Percentiles rank a stretch among this genome's conserved stretches.
These are phyloP conservation scores for Epinotia bilunana DNA, from an alignment of 2,888 invertebrate species.

Conservation along the genomic window DNA sequence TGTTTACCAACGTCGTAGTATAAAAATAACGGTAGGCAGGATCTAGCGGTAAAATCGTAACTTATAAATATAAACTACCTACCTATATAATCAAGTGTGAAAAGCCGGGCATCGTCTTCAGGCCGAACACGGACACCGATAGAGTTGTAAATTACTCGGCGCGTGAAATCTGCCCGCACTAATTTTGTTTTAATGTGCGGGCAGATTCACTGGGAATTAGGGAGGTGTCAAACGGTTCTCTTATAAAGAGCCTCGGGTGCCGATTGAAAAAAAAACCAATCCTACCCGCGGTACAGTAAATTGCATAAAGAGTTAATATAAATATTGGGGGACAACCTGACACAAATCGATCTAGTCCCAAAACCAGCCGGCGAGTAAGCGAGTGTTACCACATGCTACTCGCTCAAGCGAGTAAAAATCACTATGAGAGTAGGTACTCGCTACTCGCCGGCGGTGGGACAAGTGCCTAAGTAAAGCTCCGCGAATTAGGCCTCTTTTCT, in stretches of 20 bases:
- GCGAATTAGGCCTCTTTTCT: neutral
- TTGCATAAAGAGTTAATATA: no score
- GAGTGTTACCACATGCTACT: no score
- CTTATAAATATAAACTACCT: neutral
- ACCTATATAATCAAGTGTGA: neutral
- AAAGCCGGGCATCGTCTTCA: neutral
- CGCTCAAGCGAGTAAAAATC: no score
- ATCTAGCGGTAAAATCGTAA: neutral
- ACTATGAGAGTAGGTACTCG: no score
- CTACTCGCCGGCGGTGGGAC: no score
- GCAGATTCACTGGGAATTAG: conserved; percentile 39
- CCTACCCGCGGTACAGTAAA: no score
- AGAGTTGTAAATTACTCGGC: conserved; percentile 1
- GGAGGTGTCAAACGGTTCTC: conserved; percentile 32
- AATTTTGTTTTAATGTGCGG: conserved; percentile 59
- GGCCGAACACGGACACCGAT: neutral
- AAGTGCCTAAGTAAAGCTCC: neutral
- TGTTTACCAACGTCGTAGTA: no score
- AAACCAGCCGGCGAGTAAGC: no score
- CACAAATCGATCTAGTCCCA: no score
- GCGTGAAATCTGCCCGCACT: conserved; percentile 4
- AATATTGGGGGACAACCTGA: no score
- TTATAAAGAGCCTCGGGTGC: conserved; percentile 22
- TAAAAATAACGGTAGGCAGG: neutral
- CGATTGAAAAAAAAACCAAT: no score